Conservation (phyloP, 2,888 invertebrate species). For the Drosophila austrosaltans region DNA sequence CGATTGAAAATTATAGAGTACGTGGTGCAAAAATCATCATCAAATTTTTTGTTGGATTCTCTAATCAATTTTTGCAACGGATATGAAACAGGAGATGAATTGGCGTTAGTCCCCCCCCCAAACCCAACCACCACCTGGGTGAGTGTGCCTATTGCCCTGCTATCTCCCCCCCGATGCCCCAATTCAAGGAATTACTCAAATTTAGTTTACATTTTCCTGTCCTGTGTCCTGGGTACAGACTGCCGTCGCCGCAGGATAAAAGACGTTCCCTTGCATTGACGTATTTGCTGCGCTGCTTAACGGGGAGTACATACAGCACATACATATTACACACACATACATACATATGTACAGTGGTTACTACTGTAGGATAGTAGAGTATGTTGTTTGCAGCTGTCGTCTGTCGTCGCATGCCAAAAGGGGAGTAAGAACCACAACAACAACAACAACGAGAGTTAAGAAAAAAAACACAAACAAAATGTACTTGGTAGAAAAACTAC, state of each 20-base stretch:
- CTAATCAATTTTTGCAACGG: conserved; percentile 51
- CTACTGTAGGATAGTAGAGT: conserved; percentile 33
- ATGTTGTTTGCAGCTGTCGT: conserved; percentile 68
- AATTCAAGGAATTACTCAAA: conserved; percentile 3
- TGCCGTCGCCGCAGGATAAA: conserved; percentile 15
- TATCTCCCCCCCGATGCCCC: not conserved
- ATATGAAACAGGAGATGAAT: conserved; percentile 74
- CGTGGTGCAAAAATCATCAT: conserved; percentile 33
- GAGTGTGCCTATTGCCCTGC: too few relatives aligned
- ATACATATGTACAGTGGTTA: conserved; percentile 1
- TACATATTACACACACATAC: not conserved
- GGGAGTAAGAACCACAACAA: conserved; percentile 17
- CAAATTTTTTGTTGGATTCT: conserved; percentile 51
- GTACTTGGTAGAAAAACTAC: conserved; percentile 1
- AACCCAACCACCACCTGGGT: not conserved
- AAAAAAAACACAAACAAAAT: conserved; percentile 4
- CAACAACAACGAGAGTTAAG: not conserved
- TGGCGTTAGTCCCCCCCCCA: conserved; percentile 40
- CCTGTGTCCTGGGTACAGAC: conserved; percentile 2
- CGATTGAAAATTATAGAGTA: conserved; percentile 17
- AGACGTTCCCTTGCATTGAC: conserved; percentile 11
- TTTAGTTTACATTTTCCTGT: conserved; percentile 6
- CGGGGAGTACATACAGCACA: conserved; percentile 18
- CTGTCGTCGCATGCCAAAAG: conserved; percentile 36
- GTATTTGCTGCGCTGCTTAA: conserved; percentile 12